Evolutionary conservation across 2,888 invertebrate species (phyloP), one percentile per base, ranked within the genome.

Genomic region (Scaptomyza cyrtandrae): DNA sequence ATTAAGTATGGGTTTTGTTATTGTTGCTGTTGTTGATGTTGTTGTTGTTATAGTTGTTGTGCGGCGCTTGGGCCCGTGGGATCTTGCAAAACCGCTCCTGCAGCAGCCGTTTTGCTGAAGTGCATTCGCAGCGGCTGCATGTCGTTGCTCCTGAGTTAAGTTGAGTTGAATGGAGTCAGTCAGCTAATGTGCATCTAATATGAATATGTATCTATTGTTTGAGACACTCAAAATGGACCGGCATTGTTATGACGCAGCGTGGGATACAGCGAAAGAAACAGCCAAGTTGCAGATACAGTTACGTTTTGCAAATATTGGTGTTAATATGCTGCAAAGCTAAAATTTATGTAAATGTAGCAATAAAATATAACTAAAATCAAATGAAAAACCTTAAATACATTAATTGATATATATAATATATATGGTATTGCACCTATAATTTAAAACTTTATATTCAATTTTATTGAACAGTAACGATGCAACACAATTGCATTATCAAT

Each of bases 111-210:
- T 61, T 35, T 35, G 27, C 39, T 71, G 19, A 58, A 67, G 67
- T 56, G 74, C 66, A 67, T 53, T 78, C 62, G 66, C 80, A 70
- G 72, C 78, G 69, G 65, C 52, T 39, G 81, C 71, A 50, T 65
- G 68, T 72, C 78, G 69, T 66, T 75, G 75, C 80, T 84, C 75
- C 79, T 82, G 71, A 78, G 77, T 83, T 89, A 88, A 19, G 35
- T 16, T 16, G 37, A 27, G 16, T 35, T 14, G 56, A 46, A 60
- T 39, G 24, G 45, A 37, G 37, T 37, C 44, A 19, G 89, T 86
- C 75, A 75, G 81, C 90, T 91, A 90, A 90, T 90, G 87, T 78
- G 78, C 76, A 87, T 91, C 90, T 90, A 90, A 90, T 91, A 83
- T 83, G 88, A 83, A 83, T 86, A 86, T 88, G 72, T 75, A 64